phyloP scores from a whole-genome alignment of 2,113 vertebrate genomes.

The Rhynchomys soricoides region DNA sequence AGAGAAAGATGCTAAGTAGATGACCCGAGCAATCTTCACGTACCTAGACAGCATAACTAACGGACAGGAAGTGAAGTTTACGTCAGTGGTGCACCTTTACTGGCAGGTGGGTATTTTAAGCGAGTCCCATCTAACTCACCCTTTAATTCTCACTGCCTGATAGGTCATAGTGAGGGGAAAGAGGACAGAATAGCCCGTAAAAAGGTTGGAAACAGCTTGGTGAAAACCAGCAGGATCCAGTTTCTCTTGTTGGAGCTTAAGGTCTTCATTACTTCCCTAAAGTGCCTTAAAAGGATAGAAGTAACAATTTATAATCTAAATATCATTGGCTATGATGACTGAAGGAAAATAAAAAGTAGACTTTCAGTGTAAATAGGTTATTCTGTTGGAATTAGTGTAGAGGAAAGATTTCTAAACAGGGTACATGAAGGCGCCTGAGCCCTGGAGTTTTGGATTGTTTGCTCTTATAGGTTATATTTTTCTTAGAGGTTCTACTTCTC shows the following conservation, averaged over 20 bases:
- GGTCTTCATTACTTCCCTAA: background rate
- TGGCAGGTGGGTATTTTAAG: background rate
- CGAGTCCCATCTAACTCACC: background rate
- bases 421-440: background rate
- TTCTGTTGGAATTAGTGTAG: background rate
- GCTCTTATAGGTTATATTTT: background rate
- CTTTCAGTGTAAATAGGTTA: background rate
- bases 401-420: background rate
- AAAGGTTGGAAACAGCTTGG: background rate
- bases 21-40: background rate
- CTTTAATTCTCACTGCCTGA: background rate
- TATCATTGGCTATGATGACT: background rate
- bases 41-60: background rate
- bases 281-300: background rate
- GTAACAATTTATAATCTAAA: background rate
- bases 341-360: background rate
- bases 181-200: background rate
- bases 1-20: background rate
- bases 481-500: background rate
- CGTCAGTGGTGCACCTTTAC: background rate
- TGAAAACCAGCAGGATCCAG: background rate
- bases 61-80: background rate
- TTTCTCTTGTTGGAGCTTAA: background rate
- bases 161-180: background rate
- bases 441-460: background rate